Base-by-base conservation (phyloP, 2,797 vertebrate genomes). In the Hippocampus kuda region DNA sequence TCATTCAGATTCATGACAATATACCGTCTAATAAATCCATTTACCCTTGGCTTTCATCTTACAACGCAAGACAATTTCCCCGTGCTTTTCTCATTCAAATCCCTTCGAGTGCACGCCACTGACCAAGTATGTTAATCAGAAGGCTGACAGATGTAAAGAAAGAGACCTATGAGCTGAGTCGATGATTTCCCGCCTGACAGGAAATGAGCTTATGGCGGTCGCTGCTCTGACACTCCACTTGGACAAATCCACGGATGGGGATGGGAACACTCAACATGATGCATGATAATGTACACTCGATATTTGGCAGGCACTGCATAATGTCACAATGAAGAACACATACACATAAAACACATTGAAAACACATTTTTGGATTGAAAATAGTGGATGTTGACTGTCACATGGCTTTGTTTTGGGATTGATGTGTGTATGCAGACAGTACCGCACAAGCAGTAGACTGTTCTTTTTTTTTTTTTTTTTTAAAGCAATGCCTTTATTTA, bases 201-300 rank as follows among this genome's bases (percentile, higher is more conserved):
- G 72, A 84, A 87, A 86, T 84, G 34, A 83, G 84, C 74, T 73
- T 77, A 79, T 77, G 78, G 70, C 70, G 65, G 68, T 71, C 77
- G 60, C 65, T 20, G 67, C 72, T 80, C 72, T 48, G 26, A 70
- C 71, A 71, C 73, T 81, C 70, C 66, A 73, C 75, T 75, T 71
- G 71, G 74, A 69, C 56, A 70, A 84, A 84, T 84, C 70, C 70
- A 82, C 12, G 44, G 7, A 16, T 48, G 24, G 7, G 20, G 20
- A 42, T 10, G 20, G 38, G 60, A 62, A 41, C 44, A 11, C 48
- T 65, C 24, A 20, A 27, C 24, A 27, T 8, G 15, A 7, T 9
- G 24, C 16, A 26, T 8, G n/a, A 42, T 24, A 7, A 44, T 42
- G 24, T n/a, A 44, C 38, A 18, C 10, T 38, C 5, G 34, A 38